Percentiles rank a stretch among this genome's conserved stretches.
Conservation (phyloP, 2,888 invertebrate species). For the Plusia festucae region DNA sequence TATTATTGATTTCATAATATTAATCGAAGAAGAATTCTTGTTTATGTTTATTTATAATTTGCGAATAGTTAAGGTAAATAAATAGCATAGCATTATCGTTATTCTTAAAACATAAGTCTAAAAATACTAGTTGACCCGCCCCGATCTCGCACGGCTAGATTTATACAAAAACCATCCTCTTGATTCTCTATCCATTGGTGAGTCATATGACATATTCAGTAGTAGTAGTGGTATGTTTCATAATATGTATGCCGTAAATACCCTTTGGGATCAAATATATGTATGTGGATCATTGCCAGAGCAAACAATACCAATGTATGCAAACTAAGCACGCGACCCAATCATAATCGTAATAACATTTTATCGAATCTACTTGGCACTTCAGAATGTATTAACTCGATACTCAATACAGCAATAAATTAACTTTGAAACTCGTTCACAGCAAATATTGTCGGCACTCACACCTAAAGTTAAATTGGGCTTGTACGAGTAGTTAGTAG, state of each 20-base stretch:
- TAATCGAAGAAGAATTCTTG: background rate
- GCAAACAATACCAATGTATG: background rate
- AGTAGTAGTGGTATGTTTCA: too few species aligned
- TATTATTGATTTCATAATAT: background rate
- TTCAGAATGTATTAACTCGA: slow-evolving; percentile 26
- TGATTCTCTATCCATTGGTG: too few species aligned
- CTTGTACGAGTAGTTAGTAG: slow-evolving; percentile 45
- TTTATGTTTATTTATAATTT: background rate
- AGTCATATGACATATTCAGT: too few species aligned
- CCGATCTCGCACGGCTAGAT: too few species aligned
- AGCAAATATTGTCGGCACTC: slow-evolving; percentile 52
- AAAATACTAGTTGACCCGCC: too few species aligned
- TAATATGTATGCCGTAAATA: too few species aligned
- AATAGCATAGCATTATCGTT: too few species aligned
- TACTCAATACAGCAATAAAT: slow-evolving; percentile 30
- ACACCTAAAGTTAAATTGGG: slow-evolving; percentile 61
- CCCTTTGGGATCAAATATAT: background rate
- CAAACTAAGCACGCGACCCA: background rate
- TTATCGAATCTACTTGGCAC: slow-evolving; percentile 9
- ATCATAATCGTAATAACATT: background rate
- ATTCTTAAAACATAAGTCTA: too few species aligned
- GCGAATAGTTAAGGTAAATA: too few species aligned
- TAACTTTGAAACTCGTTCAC: slow-evolving; percentile 45
- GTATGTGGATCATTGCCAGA: background rate
- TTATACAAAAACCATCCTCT: too few species aligned